Percentiles rank a stretch among this genome's conserved stretches.
These are phyloP conservation scores for Anoplopoma fimbria DNA, from an alignment of 2,113 vertebrate genomes.

Conservation along the genomic window DNA sequence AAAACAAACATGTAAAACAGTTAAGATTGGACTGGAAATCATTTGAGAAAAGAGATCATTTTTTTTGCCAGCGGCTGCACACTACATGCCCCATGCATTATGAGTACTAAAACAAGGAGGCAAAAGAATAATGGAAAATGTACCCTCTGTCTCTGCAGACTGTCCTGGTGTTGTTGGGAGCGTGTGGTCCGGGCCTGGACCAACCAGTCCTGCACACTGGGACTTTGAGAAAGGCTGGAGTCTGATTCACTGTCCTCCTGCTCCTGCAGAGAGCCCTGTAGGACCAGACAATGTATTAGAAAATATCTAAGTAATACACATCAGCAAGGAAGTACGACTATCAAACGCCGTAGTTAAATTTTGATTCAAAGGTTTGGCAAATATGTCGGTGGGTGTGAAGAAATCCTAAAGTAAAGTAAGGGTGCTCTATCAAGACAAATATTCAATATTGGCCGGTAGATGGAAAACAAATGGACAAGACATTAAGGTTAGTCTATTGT, in stretches of 20 bases:
- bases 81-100: not conserved
- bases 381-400: not conserved
- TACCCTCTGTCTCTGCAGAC: constrained; percentile 93
- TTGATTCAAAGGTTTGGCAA: not conserved
- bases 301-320: not conserved
- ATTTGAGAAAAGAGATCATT: not conserved
- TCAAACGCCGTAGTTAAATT: not conserved
- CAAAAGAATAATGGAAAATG: not conserved
- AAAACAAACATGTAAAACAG: not conserved
- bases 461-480: not conserved
- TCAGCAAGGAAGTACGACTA: not conserved
- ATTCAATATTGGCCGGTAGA: not conserved
- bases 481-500: not conserved
- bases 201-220: constrained; percentile 95
- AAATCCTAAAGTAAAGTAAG: not conserved
- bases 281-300: not conserved
- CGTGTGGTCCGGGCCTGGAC: constrained; percentile 89
- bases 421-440: not conserved
- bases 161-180: constrained; percentile 90
- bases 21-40: not conserved
- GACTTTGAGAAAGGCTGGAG: constrained; percentile 87
- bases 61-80: not conserved
- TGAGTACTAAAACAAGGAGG: not conserved
- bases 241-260: constrained; percentile 89
- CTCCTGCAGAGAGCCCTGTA: constrained; percentile 88